phyloP scores from a whole-genome alignment of 2,888 invertebrate species.

The Lissocephala sabroskyi region DNA sequence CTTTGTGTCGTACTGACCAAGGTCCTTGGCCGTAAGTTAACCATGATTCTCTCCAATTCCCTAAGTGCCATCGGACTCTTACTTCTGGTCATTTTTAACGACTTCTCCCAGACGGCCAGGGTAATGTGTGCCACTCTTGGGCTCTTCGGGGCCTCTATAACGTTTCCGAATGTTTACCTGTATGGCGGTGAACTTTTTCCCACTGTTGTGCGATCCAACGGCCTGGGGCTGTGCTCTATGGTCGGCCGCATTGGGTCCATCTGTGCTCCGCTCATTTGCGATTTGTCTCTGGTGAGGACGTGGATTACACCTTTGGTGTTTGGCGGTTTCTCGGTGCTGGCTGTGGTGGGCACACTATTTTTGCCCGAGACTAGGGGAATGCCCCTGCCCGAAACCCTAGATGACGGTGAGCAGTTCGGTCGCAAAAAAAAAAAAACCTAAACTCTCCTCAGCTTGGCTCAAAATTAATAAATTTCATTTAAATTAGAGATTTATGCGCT shows the following conservation, averaged over 20 bases:
- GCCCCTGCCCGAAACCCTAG: conserved; percentile 84
- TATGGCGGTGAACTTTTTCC: conserved; percentile 92
- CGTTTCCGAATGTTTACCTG: conserved; percentile 89
- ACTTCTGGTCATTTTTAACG: conserved; percentile 73
- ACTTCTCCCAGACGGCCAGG: background rate
- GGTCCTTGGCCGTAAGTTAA: conserved; percentile 79
- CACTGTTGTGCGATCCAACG: conserved; percentile 89
- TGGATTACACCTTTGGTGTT: conserved; percentile 84
- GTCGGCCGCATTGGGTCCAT: conserved; percentile 90
- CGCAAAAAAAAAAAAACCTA: conserved; percentile 5
- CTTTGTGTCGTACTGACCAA: conserved; percentile 73
- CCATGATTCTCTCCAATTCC: conserved; percentile 79
- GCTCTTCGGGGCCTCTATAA: conserved; percentile 85
- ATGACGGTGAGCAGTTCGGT: conserved; percentile 82
- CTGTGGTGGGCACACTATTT: conserved; percentile 78
- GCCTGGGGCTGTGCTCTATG: conserved; percentile 89
- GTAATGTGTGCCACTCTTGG: conserved; percentile 34
- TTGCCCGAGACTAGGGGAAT: conserved; percentile 76
- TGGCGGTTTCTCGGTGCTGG: conserved; percentile 80
- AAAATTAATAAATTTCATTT: conserved; percentile 32
- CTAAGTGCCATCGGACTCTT: conserved; percentile 79
- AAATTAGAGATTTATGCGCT: conserved; percentile 33
- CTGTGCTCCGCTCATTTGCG: conserved; percentile 85
- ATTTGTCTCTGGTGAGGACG: conserved; percentile 49
- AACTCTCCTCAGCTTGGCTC: background rate